Conservation (phyloP, 2,797 vertebrate genomes). For the Scyliorhinus canicula region DNA sequence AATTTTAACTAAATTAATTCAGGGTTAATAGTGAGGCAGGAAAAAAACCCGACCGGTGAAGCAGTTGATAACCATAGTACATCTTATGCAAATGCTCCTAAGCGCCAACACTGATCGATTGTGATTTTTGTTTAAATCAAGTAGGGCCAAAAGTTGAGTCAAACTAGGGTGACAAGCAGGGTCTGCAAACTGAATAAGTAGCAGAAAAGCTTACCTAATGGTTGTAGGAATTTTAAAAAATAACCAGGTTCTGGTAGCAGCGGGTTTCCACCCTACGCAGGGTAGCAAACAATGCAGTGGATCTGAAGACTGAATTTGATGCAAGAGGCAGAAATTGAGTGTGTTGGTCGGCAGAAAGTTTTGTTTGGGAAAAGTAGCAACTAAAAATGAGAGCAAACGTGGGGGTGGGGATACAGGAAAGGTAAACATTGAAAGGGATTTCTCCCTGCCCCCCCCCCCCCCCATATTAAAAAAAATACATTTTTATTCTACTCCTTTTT, state of each 20-base stretch:
- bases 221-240: not conserved
- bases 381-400: not conserved
- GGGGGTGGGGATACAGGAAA: not conserved
- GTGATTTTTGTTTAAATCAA: not conserved
- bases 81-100: not conserved
- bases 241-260: not conserved
- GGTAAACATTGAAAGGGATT: not conserved
- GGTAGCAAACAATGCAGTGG: not conserved
- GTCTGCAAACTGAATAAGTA: not conserved
- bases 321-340: not conserved
- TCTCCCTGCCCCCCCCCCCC: too few species aligned
- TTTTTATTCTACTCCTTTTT: too few species aligned
- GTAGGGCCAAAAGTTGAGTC: not conserved
- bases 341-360: not conserved
- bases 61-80: not conserved
- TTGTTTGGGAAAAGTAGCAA: not conserved
- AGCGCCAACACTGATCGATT: not conserved
- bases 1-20: not conserved
- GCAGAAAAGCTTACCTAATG: too few species aligned
- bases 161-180: not conserved
- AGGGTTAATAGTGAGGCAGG: not conserved
- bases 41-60: not conserved
- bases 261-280: not conserved
- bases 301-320: not conserved
- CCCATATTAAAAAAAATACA: too few species aligned